Conservation (phyloP, 2,113 vertebrate genomes). For the Anhinga anhinga region DNA sequence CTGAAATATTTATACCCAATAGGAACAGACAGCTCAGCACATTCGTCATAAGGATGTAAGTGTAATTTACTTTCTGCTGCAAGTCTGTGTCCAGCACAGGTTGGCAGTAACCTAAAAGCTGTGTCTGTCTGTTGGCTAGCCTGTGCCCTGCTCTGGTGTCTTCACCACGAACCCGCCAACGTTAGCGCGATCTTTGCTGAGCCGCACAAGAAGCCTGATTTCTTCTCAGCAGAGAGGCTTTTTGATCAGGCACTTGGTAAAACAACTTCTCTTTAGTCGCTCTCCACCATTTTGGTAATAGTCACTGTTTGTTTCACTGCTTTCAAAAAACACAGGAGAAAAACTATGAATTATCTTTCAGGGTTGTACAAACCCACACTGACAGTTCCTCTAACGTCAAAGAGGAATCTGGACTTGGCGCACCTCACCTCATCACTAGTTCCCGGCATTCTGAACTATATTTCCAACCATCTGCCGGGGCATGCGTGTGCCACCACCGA, state of each 20-base stretch:
- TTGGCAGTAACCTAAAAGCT: not conserved
- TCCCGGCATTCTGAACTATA: not conserved
- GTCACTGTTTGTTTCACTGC: not conserved
- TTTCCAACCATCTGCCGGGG: not conserved
- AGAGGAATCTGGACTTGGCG: not conserved
- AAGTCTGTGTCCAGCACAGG: not conserved
- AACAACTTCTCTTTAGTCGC: not conserved
- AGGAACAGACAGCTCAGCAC: not conserved
- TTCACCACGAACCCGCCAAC: not conserved
- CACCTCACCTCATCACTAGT: not conserved
- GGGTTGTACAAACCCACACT: not conserved
- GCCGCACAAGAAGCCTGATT: not conserved
- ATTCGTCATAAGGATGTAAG: not conserved
- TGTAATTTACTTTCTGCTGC: not conserved
- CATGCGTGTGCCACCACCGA: fast-evolving
- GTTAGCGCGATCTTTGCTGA: not conserved
- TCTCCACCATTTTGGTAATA: not conserved
- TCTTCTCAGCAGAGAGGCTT: not conserved
- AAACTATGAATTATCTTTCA: not conserved
- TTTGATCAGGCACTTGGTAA: not conserved
- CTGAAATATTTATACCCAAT: not conserved
- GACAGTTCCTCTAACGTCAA: not conserved
- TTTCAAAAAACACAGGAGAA: not conserved
- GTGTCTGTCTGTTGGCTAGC: not conserved
- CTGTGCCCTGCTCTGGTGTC: not conserved